A percentile compares a stretch with the other conserved stretches of the same genome.
Conservation (phyloP, 2,888 invertebrate species). For the Amphipoea oculea region DNA sequence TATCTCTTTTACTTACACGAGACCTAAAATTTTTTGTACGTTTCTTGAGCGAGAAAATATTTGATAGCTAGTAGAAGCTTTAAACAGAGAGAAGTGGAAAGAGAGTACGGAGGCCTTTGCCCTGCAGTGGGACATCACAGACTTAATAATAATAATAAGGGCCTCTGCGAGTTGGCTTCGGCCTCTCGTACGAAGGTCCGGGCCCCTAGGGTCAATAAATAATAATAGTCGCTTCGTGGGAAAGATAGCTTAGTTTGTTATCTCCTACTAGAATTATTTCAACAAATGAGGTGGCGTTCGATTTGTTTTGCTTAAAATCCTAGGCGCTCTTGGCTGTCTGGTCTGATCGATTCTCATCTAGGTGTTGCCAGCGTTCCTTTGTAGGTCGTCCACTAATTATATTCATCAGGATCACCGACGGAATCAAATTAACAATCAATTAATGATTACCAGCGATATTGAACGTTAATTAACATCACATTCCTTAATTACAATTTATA, state of each 20-base stretch:
- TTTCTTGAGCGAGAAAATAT: background rate
- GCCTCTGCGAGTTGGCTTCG: too few species aligned
- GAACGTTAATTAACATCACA: conserved; percentile 29
- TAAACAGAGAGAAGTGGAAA: too few species aligned
- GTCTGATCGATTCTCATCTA: background rate
- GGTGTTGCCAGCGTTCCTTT: background rate
- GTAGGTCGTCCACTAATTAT: background rate
- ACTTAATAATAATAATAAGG: too few species aligned
- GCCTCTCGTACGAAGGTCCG: too few species aligned
- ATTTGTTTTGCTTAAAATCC: background rate
- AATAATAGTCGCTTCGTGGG: background rate
- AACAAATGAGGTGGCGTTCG: background rate
- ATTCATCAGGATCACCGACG: conserved; percentile 5
- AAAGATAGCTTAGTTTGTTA: background rate
- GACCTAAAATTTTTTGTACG: background rate
- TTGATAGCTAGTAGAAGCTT: background rate
- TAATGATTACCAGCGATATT: conserved; percentile 23
- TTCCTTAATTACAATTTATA: conserved; percentile 38
- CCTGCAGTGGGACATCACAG: too few species aligned
- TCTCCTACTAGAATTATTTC: background rate
- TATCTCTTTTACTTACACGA: background rate
- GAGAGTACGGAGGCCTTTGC: too few species aligned
- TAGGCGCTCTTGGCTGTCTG: background rate
- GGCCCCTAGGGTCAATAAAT: too few species aligned
- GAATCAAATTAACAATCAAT: conserved; percentile 34